Evolutionary conservation across 1,140 invertebrate species (phyloP).

Genomic region (Drosophila mayri): DNA sequence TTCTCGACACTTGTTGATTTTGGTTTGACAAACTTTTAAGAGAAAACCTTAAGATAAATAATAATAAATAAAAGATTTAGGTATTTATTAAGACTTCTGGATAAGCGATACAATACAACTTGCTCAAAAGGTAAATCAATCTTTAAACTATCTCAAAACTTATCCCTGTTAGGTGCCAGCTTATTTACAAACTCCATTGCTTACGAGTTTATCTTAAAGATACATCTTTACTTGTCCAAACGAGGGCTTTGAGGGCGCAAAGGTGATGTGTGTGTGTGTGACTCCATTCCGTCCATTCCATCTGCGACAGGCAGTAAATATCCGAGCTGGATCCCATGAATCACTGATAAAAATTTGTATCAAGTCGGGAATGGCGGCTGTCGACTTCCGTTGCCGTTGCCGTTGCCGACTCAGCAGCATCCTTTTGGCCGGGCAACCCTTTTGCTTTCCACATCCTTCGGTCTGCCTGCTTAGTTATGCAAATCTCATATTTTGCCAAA

Average conservation of each 20-base stretch:
- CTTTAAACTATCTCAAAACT: background rate
- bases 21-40: no score
- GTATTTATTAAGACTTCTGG: background rate
- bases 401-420: constrained; percentile 4
- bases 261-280: background rate
- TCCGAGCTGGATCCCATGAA: constrained; percentile 17
- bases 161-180: no score
- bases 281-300: background rate
- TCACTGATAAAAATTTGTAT: constrained; percentile 39
- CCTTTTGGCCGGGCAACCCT: constrained; percentile 1
- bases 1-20: background rate
- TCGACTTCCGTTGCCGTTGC: constrained; percentile 25
- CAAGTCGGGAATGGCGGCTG: constrained; percentile 23
- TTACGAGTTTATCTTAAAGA: background rate
- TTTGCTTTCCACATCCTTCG: background rate
- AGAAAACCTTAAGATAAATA: no score
- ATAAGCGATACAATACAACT: background rate
- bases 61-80: background rate
- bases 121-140: background rate
- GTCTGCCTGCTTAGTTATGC: constrained; percentile 60
- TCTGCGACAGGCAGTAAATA: constrained; percentile 21
- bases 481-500: constrained; percentile 69
- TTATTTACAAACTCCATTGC: constrained; percentile 10
- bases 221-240: constrained; percentile 1
- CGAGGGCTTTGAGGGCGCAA: background rate